Percentiles rank a stretch among this genome's conserved stretches.
These are phyloP conservation scores for Saccostrea glomerata DNA, from an alignment of 1,140 invertebrate species.

Conservation along the genomic window DNA sequence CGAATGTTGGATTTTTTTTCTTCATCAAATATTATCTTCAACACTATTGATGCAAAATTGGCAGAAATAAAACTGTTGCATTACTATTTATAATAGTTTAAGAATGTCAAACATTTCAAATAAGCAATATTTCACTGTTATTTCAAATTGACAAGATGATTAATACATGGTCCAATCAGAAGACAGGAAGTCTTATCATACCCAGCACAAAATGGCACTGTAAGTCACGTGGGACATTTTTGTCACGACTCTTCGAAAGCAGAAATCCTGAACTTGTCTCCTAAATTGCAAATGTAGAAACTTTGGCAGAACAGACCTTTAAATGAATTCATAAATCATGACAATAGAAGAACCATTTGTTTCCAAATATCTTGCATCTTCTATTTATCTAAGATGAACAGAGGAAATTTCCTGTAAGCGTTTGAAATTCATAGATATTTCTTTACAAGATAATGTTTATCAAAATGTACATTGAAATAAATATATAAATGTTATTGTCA, in stretches of 20 bases:
- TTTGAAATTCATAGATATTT: too few species aligned
- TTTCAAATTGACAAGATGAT: neutral
- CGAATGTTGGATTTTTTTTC: too few species aligned
- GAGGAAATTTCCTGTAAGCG: too few species aligned
- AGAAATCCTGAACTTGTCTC: conserved; percentile 23
- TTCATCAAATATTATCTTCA: too few species aligned
- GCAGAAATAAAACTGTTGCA: too few species aligned
- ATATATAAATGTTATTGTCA: neutral
- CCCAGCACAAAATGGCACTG: neutral
- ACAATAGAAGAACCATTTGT: neutral
- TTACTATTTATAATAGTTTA: too few species aligned
- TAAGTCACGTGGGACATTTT: neutral
- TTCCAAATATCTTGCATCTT: neutral
- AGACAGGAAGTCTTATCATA: neutral
- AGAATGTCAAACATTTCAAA: neutral
- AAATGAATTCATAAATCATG: neutral
- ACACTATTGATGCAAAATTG: too few species aligned
- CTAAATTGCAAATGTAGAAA: neutral
- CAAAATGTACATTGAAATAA: neutral
- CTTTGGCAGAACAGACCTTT: neutral
- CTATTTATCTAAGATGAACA: too few species aligned
- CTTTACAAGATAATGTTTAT: neutral
- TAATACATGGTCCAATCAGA: neutral
- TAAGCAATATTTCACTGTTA: neutral
- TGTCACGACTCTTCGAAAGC: neutral